phyloP scores from a whole-genome alignment of 2,888 invertebrate species.

The Poecilus cupreus region DNA sequence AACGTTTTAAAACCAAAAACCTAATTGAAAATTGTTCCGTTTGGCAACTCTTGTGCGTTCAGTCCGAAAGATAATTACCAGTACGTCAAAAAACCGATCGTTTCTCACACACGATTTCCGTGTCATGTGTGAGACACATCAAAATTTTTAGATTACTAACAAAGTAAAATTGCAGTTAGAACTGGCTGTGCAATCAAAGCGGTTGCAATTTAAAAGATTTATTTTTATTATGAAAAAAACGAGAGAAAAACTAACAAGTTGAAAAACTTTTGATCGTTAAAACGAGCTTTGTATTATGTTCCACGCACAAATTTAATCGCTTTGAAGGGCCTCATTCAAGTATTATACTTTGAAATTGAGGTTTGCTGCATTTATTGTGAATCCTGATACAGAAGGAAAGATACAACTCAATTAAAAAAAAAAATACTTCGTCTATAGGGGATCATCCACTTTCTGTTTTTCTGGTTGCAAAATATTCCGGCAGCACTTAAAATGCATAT shows the following conservation, averaged over 20 bases:
- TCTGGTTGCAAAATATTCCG: too few relatives aligned
- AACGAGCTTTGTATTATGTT: slow-evolving; percentile 34
- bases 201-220: slow-evolving; percentile 20
- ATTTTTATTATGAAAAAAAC: slow-evolving; percentile 33
- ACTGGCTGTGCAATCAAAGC: slow-evolving; percentile 19
- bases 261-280: slow-evolving; percentile 32
- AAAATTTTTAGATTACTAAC: slow-evolving; percentile 8
- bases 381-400: neutral
- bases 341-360: slow-evolving; percentile 12
- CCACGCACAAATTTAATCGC: slow-evolving; percentile 36
- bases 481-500: too few relatives aligned
- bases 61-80: neutral
- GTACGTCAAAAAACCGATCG: neutral
- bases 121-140: neutral
- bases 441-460: too few relatives aligned
- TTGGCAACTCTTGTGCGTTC: too few relatives aligned
- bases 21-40: too few relatives aligned
- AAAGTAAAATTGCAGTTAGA: slow-evolving; percentile 15
- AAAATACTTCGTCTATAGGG: too few relatives aligned
- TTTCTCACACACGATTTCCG: too few relatives aligned
- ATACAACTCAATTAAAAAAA: neutral
- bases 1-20: too few relatives aligned
- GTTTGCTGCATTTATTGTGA: slow-evolving; percentile 16
- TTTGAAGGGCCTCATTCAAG: slow-evolving; percentile 11
- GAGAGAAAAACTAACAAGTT: slow-evolving; percentile 23